Conservation (phyloP, 2,113 vertebrate genomes). For the Ramphastos sulfuratus region DNA sequence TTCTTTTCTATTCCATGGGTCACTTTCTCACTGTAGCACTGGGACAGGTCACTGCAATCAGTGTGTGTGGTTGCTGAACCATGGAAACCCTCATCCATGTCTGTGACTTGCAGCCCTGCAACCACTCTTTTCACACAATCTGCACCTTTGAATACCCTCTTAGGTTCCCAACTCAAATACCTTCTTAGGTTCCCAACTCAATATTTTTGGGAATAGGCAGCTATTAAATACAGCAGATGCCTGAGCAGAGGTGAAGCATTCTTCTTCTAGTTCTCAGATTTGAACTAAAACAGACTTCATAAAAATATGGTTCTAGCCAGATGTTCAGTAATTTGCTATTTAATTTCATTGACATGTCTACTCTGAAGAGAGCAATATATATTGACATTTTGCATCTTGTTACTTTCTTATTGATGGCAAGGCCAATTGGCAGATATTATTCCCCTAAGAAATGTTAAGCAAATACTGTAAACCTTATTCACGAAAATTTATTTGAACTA, state of each 20-base stretch:
- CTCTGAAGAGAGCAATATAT: background rate
- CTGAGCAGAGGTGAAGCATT: background rate
- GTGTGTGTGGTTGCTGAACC: background rate
- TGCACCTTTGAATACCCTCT: background rate
- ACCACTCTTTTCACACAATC: background rate
- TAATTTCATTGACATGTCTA: slow-evolving; percentile 31
- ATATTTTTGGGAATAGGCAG: background rate
- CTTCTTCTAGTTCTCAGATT: background rate
- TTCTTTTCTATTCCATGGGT: background rate
- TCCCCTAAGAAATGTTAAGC: slow-evolving; percentile 3
- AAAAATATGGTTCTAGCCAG: background rate
- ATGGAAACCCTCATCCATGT: background rate
- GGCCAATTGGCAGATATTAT: background rate
- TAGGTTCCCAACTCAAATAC: background rate
- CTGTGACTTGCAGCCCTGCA: background rate
- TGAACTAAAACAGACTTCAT: background rate
- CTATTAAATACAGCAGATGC: background rate
- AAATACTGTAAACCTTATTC: slow-evolving; percentile 37
- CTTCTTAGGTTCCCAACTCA: background rate
- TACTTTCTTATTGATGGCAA: slow-evolving; percentile 21
- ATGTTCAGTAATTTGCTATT: slow-evolving; percentile 29
- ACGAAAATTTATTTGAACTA: background rate
- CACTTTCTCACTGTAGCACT: background rate
- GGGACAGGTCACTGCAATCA: background rate
- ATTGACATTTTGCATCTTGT: slow-evolving; percentile 30